phyloP scores from a whole-genome alignment of 2,797 vertebrate species.

The Varecia variegata region DNA sequence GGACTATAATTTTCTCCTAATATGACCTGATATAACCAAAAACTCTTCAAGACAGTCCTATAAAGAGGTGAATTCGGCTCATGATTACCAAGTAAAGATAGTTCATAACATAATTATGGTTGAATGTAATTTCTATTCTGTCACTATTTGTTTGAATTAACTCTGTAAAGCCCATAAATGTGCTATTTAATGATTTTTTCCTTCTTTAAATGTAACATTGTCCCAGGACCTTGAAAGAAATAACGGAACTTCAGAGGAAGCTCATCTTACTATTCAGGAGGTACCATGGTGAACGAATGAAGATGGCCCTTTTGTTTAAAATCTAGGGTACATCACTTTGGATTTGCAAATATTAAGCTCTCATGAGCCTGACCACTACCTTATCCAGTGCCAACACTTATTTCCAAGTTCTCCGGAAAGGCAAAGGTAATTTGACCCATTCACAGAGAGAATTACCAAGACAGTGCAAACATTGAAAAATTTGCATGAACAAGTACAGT shows the following conservation, averaged over 20 bases:
- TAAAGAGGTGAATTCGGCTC: neutral
- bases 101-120: neutral
- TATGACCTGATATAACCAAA: neutral
- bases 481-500: constrained; percentile 29
- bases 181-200: neutral
- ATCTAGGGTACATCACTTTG: neutral
- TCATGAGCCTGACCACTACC: neutral
- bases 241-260: neutral
- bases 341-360: neutral
- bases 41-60: neutral
- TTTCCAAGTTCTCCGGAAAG: constrained; percentile 36
- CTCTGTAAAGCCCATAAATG: neutral
- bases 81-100: neutral
- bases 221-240: neutral
- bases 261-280: neutral
- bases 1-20: neutral
- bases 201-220: neutral
- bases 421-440: constrained; percentile 43
- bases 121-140: neutral
- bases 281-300: neutral
- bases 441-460: constrained; percentile 43
- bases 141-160: neutral
- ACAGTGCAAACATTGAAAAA: constrained; percentile 40
- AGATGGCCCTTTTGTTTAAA: neutral
- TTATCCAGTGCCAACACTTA: neutral